Percentiles rank a stretch among this genome's conserved stretches.
These are phyloP conservation scores for Heliconius charithonia DNA, from an alignment of 2,888 invertebrate genomes.

Conservation along the genomic window DNA sequence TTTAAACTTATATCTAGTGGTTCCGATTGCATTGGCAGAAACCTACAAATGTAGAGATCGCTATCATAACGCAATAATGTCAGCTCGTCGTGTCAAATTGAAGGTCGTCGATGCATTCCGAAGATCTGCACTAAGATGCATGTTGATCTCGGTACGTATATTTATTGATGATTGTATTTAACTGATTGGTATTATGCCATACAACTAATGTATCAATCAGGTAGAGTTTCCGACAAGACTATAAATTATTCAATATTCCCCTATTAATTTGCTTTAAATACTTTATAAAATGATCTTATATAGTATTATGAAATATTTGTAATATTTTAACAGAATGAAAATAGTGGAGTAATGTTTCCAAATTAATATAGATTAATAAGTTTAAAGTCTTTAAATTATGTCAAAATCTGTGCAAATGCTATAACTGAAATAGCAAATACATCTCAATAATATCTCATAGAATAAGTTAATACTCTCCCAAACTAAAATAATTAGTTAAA, in stretches of 20 bases:
- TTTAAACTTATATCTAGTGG: constrained; percentile 54
- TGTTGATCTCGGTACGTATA: constrained; percentile 39
- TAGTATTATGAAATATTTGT: not conserved
- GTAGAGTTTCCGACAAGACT: constrained; percentile 9
- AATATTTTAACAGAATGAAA: not conserved
- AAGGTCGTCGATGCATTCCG: constrained; percentile 55
- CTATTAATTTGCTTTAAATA: not conserved
- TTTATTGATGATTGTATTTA: constrained; percentile 35
- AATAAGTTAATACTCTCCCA: not conserved
- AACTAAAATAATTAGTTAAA: not conserved
- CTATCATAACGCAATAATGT: constrained; percentile 57
- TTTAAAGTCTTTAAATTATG: not conserved
- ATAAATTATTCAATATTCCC: not conserved
- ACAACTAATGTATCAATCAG: constrained; percentile 20
- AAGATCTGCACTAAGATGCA: constrained; percentile 51
- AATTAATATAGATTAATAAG: not conserved
- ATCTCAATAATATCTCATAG: not conserved
- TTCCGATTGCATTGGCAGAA: constrained; percentile 73
- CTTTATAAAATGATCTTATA: not conserved
- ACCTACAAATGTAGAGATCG: constrained; percentile 62
- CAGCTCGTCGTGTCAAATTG: constrained; percentile 54
- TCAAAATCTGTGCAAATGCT: too few species aligned
- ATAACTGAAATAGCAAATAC: not conserved
- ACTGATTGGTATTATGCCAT: constrained; percentile 35
- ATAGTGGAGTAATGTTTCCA: not conserved